Conservation (phyloP, 2,888 invertebrate genomes). For the Cheilosia grossa region DNA sequence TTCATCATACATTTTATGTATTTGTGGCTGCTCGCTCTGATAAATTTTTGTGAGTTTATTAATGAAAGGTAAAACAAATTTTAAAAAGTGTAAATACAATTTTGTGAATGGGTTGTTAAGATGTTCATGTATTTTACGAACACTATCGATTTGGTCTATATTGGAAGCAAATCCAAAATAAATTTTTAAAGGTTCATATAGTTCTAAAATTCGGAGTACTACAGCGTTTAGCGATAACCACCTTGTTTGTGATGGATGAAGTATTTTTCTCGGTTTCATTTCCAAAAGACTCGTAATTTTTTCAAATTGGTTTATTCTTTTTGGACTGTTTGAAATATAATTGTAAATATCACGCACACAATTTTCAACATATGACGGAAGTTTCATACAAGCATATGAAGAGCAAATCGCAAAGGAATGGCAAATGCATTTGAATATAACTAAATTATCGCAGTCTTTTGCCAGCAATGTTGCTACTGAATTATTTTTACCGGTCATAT, state of each 20-base stretch:
- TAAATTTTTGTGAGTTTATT: conserved; percentile 1
- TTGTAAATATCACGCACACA: background rate
- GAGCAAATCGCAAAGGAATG: background rate
- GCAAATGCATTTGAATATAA: conserved; percentile 1
- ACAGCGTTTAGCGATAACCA: conserved; percentile 4
- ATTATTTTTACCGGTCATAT: background rate
- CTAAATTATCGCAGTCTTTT: background rate
- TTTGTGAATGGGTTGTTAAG: background rate
- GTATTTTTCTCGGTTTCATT: conserved; percentile 2
- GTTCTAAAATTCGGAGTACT: background rate
- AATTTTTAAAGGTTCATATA: conserved; percentile 2
- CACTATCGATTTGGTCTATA: background rate
- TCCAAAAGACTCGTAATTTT: background rate
- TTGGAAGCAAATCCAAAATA: background rate
- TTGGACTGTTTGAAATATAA: background rate
- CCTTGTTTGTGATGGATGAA: background rate
- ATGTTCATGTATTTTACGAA: background rate
- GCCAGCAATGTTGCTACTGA: background rate
- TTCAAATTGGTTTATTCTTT: background rate
- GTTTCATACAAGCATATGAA: background rate
- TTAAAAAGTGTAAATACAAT: background rate
- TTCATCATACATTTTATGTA: conserved; percentile 8
- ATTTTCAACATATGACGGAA: background rate
- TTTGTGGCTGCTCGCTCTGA: conserved; percentile 2
- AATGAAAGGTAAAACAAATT: background rate